Evolutionary conservation across 2,888 invertebrate genomes (phyloP).

Genomic region (Parnassius mnemosyne): DNA sequence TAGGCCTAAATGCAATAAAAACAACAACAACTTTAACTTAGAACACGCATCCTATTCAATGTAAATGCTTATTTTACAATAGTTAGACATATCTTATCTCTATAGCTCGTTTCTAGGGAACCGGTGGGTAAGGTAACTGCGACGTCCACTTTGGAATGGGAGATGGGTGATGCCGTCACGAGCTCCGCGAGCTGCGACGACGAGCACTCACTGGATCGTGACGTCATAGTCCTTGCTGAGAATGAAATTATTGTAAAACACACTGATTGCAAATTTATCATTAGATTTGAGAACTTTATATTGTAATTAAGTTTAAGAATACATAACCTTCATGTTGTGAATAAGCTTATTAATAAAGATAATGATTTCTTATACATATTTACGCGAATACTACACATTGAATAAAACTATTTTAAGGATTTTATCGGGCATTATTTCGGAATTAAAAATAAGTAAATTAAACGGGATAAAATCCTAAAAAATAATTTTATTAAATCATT

Average conservation of each 20-base stretch:
- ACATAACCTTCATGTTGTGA: too few species aligned
- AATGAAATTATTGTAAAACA: conserved; percentile 19
- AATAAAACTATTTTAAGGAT: too few species aligned
- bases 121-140: conserved; percentile 67
- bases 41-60: not conserved
- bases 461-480: too few species aligned
- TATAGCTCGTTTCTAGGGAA: conserved; percentile 62
- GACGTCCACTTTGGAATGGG: conserved; percentile 67
- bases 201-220: conserved; percentile 70
- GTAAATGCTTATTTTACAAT: conserved; percentile 56
- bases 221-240: conserved; percentile 70
- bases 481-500: too few species aligned
- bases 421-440: too few species aligned
- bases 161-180: conserved; percentile 58
- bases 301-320: too few species aligned
- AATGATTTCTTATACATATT: too few species aligned
- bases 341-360: too few species aligned
- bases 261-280: too few species aligned
- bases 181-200: conserved; percentile 63
- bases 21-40: not conserved
- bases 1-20: not conserved
- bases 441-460: too few species aligned
- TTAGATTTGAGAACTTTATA: too few species aligned
- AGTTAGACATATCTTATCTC: conserved; percentile 71
- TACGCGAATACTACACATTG: too few species aligned